Percentiles rank a stretch among this genome's conserved stretches.
phyloP scores from a whole-genome alignment of 2,888 invertebrate genomes.

The Lepetodrilus schrolli region DNA sequence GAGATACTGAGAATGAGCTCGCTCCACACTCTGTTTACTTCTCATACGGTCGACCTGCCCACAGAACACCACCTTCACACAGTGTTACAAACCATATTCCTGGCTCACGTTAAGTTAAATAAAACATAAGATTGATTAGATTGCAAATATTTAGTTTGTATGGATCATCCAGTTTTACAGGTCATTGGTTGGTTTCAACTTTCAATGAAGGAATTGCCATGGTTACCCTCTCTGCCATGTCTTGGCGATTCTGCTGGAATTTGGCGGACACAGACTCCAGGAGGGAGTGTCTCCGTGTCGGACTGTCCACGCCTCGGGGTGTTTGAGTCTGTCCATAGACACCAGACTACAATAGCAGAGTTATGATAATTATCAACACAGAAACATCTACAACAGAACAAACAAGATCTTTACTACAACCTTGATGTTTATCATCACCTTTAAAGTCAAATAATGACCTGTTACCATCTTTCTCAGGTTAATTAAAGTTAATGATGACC shows the following conservation, averaged over 20 bases:
- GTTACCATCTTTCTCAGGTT: too few species aligned
- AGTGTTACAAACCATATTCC: not conserved
- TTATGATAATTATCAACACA: not conserved
- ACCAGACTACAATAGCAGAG: not conserved
- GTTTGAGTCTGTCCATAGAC: too few species aligned
- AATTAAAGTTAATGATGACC: too few species aligned
- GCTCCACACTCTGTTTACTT: slow-evolving; percentile 41
- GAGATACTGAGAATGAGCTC: slow-evolving; percentile 43
- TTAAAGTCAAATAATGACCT: too few species aligned
- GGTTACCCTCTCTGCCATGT: slow-evolving; percentile 41
- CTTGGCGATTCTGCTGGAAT: slow-evolving; percentile 43
- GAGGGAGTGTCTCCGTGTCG: slow-evolving; percentile 38
- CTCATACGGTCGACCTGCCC: not conserved
- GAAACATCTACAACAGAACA: too few species aligned
- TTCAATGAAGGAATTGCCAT: too few species aligned
- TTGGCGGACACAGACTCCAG: slow-evolving; percentile 41
- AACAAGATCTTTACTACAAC: too few species aligned
- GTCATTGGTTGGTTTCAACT: too few species aligned
- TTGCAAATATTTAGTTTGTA: too few species aligned
- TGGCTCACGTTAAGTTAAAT: not conserved
- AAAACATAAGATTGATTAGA: not conserved
- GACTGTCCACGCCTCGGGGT: not conserved
- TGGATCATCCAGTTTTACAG: too few species aligned
- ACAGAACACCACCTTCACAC: not conserved
- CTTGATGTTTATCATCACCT: too few species aligned